These are phyloP conservation scores for Arctocebus calabarensis DNA, from an alignment of 2,797 vertebrate genomes.

Conservation along the genomic window DNA sequence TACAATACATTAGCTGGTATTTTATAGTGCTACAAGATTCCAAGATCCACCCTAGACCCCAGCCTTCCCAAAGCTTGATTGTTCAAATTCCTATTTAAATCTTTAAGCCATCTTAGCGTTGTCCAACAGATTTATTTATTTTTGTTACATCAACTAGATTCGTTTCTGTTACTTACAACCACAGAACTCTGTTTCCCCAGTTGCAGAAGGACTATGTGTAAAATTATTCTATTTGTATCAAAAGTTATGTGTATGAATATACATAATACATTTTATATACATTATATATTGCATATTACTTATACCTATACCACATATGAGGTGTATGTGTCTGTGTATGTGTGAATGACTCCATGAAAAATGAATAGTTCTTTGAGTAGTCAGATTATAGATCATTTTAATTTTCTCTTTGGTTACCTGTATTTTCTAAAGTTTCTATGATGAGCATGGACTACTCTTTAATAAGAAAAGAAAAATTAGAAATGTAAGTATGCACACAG, in stretches of 20 bases:
- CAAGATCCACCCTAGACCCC: not conserved
- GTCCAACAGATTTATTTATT: not conserved
- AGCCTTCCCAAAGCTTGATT: not conserved
- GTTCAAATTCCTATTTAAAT: not conserved
- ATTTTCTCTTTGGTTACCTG: not conserved
- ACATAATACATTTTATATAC: not conserved
- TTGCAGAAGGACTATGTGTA: not conserved
- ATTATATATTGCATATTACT: not conserved
- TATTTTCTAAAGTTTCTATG: not conserved
- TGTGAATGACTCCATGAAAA: not conserved
- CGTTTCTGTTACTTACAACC: not conserved
- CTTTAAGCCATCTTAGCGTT: not conserved
- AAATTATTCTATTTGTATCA: not conserved
- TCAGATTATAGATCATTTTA: not conserved
- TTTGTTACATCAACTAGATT: not conserved
- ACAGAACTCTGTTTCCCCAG: not conserved
- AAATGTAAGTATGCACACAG: not conserved
- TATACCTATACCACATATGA: not conserved
- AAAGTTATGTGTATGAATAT: not conserved
- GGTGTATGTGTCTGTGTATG: not conserved
- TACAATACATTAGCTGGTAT: too few relatives aligned
- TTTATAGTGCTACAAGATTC: not conserved
- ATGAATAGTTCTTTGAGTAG: not conserved
- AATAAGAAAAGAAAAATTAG: conserved; percentile 1
- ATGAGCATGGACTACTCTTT: not conserved